A percentile compares a stretch with the other conserved stretches of the same genome.
Evolutionary conservation across 2,797 vertebrate species (phyloP).

Genomic region (Galagoides demidoff): DNA sequence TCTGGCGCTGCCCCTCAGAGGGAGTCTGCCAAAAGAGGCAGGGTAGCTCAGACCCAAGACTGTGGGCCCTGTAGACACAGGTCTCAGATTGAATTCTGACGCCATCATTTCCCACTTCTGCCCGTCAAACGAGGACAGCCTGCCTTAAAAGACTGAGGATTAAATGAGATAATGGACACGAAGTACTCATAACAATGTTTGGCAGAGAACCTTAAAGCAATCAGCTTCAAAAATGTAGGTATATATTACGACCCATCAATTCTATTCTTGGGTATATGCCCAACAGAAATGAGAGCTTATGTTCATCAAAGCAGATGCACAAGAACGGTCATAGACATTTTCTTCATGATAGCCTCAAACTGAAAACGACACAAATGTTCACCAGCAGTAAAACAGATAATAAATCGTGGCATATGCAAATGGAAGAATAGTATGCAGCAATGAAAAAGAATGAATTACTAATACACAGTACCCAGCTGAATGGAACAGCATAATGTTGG

Average conservation of each 20-base stretch:
- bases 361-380: not conserved
- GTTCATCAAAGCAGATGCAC: not conserved
- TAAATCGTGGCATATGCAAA: not conserved
- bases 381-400: not conserved
- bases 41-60: not conserved
- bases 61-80: not conserved
- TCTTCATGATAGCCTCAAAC: not conserved
- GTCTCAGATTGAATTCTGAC: not conserved
- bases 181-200: not conserved
- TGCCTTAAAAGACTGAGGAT: not conserved
- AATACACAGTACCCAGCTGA: not conserved
- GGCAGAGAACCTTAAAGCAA: not conserved
- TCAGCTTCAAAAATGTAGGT: not conserved
- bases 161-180: not conserved
- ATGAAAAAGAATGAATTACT: not conserved
- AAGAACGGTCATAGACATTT: not conserved
- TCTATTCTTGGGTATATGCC: not conserved
- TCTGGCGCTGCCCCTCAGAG: not conserved
- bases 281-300: not conserved
- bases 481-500: not conserved
- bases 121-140: slow-evolving; percentile 5
- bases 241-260: not conserved
- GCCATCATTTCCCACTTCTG: not conserved
- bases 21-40: not conserved
- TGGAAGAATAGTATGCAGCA: not conserved